Conservation (phyloP, 92 coral and sea anemone genomes). For the Nematostella vectensis region DNA sequence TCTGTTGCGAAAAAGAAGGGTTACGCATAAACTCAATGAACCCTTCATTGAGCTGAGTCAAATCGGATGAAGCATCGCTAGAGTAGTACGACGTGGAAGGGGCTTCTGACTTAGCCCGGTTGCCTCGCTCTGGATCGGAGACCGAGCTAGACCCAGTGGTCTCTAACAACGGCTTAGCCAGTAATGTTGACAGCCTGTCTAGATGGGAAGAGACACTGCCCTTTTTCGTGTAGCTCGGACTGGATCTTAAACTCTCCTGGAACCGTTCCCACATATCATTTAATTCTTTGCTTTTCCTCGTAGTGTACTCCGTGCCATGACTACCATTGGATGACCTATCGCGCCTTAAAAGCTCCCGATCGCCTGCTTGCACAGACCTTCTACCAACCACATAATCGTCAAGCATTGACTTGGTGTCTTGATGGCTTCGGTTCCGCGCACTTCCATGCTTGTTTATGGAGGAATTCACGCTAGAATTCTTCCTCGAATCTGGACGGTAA, state of each 20-base stretch:
- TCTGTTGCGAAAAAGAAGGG: constrained; percentile 47
- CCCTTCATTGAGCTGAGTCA: constrained; percentile 46
- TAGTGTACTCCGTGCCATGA: constrained; percentile 15
- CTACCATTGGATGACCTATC: too few relatives aligned
- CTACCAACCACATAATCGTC: constrained; percentile 33
- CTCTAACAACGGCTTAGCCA: constrained; percentile 48
- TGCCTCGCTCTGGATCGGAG: constrained; percentile 14
- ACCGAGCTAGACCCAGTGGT: constrained; percentile 26
- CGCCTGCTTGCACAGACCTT: too few relatives aligned
- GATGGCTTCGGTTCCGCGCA: too few relatives aligned
- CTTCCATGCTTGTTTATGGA: too few relatives aligned
- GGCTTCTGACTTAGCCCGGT: constrained; percentile 16
- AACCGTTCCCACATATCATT: constrained; percentile 64
- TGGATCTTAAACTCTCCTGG: constrained; percentile 41
- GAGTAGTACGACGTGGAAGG: constrained; percentile 30
- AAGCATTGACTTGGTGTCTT: constrained; percentile 16
- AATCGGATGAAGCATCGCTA: constrained; percentile 49
- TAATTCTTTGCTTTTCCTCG: constrained; percentile 35
- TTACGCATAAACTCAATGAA: constrained; percentile 36
- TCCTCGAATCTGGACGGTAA: neutral
- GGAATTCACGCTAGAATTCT: too few relatives aligned
- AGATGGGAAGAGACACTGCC: constrained; percentile 48
- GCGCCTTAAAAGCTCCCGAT: too few relatives aligned
- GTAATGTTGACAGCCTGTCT: constrained; percentile 51
- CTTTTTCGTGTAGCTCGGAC: constrained; percentile 27